Evolutionary conservation across 1,140 invertebrate species (phyloP).

Genomic region (Cydia amplana): DNA sequence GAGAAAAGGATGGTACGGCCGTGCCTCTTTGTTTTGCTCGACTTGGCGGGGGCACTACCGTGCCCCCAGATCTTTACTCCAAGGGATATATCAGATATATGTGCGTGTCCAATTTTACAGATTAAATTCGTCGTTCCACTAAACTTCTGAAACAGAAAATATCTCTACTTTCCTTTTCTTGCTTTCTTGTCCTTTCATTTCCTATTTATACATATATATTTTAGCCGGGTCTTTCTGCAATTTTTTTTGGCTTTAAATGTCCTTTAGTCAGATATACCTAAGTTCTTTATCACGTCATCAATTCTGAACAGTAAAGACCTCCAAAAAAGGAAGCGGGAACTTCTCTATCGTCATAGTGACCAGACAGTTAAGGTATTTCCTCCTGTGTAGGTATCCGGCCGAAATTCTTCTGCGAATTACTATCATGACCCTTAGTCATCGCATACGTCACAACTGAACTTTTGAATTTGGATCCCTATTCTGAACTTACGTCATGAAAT

Average conservation of each 20-base stretch:
- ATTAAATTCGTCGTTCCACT: too few species aligned
- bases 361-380: constrained; percentile 50
- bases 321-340: constrained; percentile 33
- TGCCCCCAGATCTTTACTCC: too few species aligned
- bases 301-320: neutral
- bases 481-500: neutral
- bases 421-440: constrained; percentile 51
- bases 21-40: too few species aligned
- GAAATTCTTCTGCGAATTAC: constrained; percentile 44
- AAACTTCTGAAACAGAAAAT: too few species aligned
- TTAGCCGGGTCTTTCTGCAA: too few species aligned
- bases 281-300: neutral
- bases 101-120: too few species aligned
- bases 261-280: neutral
- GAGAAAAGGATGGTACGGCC: too few species aligned
- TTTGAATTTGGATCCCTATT: neutral
- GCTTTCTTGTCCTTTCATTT: neutral
- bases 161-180: neutral
- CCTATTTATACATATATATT: neutral
- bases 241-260: neutral
- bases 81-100: neutral
- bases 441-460: constrained; percentile 37
- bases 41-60: too few species aligned
- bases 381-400: constrained; percentile 38
- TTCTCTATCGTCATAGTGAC: constrained; percentile 33